Percentiles rank a stretch among this genome's conserved stretches.
Conservation (phyloP, 1,140 invertebrate genomes). For the Drosophila pseudoobscura region DNA sequence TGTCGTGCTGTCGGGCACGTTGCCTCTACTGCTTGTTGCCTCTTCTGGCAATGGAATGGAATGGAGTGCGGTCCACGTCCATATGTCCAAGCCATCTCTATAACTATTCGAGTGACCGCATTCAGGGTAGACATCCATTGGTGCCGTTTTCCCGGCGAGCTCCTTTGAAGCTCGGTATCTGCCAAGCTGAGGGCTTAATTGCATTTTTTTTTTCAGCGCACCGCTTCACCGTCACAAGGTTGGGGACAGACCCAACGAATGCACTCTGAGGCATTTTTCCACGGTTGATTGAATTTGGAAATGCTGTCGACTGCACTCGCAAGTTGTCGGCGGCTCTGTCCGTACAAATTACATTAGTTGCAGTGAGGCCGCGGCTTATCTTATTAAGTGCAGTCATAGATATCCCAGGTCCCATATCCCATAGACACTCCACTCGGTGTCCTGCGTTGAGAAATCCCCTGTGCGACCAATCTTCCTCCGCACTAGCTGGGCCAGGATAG, state of each 20-base stretch:
- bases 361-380: conserved; percentile 51
- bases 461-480: too few species aligned
- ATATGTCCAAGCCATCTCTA: background rate
- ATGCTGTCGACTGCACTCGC: conserved; percentile 48
- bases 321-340: conserved; percentile 1
- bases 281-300: conserved; percentile 72
- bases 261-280: conserved; percentile 36
- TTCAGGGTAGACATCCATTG: conserved; percentile 1
- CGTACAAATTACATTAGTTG: conserved; percentile 64
- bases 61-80: background rate
- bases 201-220: conserved; percentile 30
- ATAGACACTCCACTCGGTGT: background rate
- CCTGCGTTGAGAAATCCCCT: too few species aligned
- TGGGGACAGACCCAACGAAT: too few species aligned
- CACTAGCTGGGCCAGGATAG: too few species aligned
- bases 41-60: too few species aligned
- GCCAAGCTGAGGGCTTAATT: conserved; percentile 40
- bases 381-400: conserved; percentile 51
- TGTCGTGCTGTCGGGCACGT: conserved; percentile 5
- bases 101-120: conserved; percentile 2
- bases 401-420: background rate
- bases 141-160: background rate
- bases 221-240: background rate
- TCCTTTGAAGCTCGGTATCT: conserved; percentile 12
- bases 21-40: background rate